phyloP scores from a whole-genome alignment of 2,888 invertebrate genomes.

The Andrena trimmerana region DNA sequence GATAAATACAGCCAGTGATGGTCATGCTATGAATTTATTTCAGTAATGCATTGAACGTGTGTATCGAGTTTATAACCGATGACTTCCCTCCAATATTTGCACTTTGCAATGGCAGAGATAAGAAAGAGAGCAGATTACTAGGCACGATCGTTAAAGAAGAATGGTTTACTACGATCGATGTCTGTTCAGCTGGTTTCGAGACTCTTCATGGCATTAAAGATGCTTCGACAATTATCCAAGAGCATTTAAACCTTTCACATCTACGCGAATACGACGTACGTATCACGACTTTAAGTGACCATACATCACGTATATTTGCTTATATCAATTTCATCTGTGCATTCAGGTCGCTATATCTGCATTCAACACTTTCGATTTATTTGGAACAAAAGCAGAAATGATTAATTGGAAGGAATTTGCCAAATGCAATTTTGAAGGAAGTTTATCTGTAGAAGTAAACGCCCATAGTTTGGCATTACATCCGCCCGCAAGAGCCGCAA shows the following conservation, averaged over 20 bases:
- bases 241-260: constrained; percentile 60
- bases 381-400: constrained; percentile 68
- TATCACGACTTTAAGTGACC: constrained; percentile 10
- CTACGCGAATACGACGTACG: constrained; percentile 47
- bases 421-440: constrained; percentile 69
- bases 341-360: constrained; percentile 62
- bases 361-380: constrained; percentile 68
- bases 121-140: constrained; percentile 64
- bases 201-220: constrained; percentile 32
- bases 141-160: constrained; percentile 55
- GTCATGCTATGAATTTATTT: constrained; percentile 5
- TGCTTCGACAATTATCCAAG: constrained; percentile 39
- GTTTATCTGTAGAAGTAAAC: constrained; percentile 69
- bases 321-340: constrained; percentile 11
- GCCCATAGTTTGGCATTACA: constrained; percentile 66
- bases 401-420: constrained; percentile 61
- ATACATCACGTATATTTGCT: not conserved
- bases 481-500: constrained; percentile 61
- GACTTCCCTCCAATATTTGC: constrained; percentile 66
- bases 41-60: constrained; percentile 69
- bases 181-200: constrained; percentile 40
- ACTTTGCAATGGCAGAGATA: constrained; percentile 71
- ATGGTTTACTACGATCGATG: constrained; percentile 72
- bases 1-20: not conserved
- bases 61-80: constrained; percentile 58